Conservation (phyloP, 2,797 vertebrate species). For the Triplophysa yarkandensis region DNA sequence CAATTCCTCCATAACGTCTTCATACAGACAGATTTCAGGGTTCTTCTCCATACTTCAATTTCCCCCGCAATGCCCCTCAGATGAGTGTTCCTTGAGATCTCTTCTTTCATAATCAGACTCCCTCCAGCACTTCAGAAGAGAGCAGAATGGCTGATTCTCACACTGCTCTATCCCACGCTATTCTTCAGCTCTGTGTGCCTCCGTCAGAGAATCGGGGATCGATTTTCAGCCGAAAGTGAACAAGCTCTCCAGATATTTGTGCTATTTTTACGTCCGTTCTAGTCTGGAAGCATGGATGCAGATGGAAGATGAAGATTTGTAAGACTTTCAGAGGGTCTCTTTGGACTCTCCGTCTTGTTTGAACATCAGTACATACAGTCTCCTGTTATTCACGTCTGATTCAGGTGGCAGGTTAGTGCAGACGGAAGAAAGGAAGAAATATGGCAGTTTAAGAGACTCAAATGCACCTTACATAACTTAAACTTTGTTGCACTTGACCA, state of each 20-base stretch:
- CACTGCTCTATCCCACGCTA: neutral
- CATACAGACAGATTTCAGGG: neutral
- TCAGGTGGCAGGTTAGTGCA: no score
- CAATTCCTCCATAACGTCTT: neutral
- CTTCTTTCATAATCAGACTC: conserved; percentile 34
- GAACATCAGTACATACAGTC: conserved; percentile 47
- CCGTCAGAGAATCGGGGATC: conserved; percentile 21
- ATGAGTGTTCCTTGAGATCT: neutral
- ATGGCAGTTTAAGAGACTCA: no score
- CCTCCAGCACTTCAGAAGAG: conserved; percentile 20
- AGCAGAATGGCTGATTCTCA: conserved; percentile 1
- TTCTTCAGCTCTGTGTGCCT: conserved; percentile 8
- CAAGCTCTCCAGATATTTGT: conserved; percentile 34
- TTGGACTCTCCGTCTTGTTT: conserved; percentile 57
- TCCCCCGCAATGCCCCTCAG: conserved; percentile 12
- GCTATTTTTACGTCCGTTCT: conserved; percentile 52
- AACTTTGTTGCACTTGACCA: no score
- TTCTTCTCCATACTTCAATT: conserved; percentile 8
- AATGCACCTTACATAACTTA: no score
- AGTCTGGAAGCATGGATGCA: conserved; percentile 44
- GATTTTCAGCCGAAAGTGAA: conserved; percentile 40
- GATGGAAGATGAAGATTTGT: conserved; percentile 45
- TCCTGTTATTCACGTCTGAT: no score
- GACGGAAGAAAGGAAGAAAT: no score
- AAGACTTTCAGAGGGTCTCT: conserved; percentile 52